Percentiles rank a stretch among this genome's conserved stretches.
These are phyloP conservation scores for Diphyllodes magnificus DNA, from an alignment of 2,113 vertebrate genomes.

Conservation along the genomic window DNA sequence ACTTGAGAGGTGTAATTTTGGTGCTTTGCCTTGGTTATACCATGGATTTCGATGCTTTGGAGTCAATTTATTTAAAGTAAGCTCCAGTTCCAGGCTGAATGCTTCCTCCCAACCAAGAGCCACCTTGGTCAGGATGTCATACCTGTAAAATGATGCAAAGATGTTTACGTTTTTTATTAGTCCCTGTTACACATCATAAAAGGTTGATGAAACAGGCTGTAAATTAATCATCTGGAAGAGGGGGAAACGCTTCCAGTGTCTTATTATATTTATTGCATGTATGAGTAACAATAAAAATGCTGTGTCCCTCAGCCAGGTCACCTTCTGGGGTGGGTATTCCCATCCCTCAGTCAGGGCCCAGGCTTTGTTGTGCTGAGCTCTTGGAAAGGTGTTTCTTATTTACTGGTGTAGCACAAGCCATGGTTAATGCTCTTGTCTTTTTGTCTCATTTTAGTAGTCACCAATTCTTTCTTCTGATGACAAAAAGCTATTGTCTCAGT, in stretches of 20 bases:
- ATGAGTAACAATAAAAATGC: conserved; percentile 17
- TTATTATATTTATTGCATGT: conserved; percentile 44
- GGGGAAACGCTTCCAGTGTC: conserved; percentile 34
- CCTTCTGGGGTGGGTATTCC: neutral
- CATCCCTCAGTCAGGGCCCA: neutral
- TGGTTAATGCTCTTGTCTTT: conserved; percentile 31
- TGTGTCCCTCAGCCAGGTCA: neutral
- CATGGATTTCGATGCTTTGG: neutral
- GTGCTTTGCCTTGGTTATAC: neutral
- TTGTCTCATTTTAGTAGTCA: conserved; percentile 65
- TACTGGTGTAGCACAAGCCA: neutral
- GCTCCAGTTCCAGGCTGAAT: neutral
- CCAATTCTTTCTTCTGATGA: conserved; percentile 70
- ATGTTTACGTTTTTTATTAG: conserved; percentile 53
- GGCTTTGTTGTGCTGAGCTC: neutral
- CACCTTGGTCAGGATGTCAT: conserved; percentile 15
- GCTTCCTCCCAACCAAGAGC: conserved; percentile 7
- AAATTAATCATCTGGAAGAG: conserved; percentile 55
- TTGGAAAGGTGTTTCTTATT: conserved; percentile 21
- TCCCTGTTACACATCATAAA: conserved; percentile 59
- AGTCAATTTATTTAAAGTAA: neutral
- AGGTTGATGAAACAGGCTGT: conserved; percentile 65
- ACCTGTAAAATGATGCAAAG: conserved; percentile 58
- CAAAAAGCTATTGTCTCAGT: conserved; percentile 69
- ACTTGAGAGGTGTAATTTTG: neutral